Evolutionary conservation across 2,888 invertebrate species (phyloP).

Genomic region (Luperina nickerlii): DNA sequence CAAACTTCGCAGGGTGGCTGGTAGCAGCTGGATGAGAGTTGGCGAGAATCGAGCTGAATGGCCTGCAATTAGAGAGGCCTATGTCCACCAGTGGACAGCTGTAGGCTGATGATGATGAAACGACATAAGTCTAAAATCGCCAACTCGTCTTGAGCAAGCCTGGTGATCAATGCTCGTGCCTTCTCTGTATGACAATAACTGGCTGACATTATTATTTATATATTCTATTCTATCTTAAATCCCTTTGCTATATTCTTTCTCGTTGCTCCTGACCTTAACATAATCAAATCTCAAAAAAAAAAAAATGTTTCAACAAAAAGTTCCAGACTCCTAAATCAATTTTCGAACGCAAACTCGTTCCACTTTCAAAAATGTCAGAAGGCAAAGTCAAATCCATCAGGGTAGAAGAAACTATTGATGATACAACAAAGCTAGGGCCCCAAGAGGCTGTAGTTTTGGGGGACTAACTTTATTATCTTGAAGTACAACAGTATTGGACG

Average conservation of each 20-base stretch:
- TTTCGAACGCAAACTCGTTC: conserved; percentile 25
- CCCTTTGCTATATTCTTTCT: neutral
- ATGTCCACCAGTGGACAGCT: neutral
- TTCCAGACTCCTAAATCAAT: conserved; percentile 27
- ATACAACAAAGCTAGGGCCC: conserved; percentile 36
- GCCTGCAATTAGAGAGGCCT: neutral
- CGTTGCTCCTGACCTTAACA: neutral
- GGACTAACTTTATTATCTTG: conserved; percentile 49
- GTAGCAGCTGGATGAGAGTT: neutral
- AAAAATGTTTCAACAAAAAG: neutral
- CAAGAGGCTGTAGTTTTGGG: conserved; percentile 33
- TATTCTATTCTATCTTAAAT: neutral
- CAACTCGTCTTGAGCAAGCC: neutral
- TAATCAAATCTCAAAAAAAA: neutral
- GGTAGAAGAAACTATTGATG: conserved; percentile 32
- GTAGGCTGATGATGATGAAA: neutral
- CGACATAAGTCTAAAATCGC: neutral
- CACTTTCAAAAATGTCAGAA: conserved; percentile 30
- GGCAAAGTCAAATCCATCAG: conserved; percentile 28
- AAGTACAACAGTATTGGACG: conserved; percentile 19
- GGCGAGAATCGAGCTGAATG: neutral
- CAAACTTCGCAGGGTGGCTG: neutral
- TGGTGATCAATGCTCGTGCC: neutral
- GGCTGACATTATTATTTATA: neutral
- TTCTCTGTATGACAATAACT: neutral